A percentile compares a stretch with the other conserved stretches of the same genome.
Evolutionary conservation across 2,888 invertebrate species (phyloP).

Genomic region (Calliopum simillimum): DNA sequence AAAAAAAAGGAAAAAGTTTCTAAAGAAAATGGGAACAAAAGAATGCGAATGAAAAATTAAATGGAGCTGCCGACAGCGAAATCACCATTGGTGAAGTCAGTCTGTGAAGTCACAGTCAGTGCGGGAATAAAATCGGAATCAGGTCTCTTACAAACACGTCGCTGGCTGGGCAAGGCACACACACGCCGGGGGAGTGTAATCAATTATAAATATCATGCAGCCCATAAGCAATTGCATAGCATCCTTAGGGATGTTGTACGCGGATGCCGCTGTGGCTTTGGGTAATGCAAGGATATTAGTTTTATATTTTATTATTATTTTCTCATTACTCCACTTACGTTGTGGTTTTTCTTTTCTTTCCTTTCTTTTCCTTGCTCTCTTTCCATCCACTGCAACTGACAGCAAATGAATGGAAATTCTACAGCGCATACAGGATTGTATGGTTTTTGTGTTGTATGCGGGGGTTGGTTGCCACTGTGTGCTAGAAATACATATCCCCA

Average conservation of each 20-base stretch:
- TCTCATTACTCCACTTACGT: constrained; percentile 3
- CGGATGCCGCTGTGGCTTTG: background rate
- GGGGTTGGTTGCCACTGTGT: constrained; percentile 1
- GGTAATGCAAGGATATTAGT: constrained; percentile 9
- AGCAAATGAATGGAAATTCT: background rate
- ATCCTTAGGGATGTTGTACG: constrained; percentile 7
- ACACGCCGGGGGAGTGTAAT: background rate
- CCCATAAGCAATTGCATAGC: background rate
- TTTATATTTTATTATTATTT: constrained; percentile 11
- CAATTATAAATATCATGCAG: background rate
- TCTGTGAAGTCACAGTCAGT: background rate
- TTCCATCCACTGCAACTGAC: background rate
- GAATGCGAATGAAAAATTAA: constrained; percentile 5
- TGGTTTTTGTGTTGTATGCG: background rate
- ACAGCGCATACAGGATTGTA: background rate
- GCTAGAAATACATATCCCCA: background rate
- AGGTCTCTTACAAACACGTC: constrained; percentile 13
- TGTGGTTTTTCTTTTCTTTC: background rate
- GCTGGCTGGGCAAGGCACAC: too few species aligned
- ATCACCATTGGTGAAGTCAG: background rate
- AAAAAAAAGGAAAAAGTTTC: background rate
- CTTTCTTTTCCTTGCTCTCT: background rate
- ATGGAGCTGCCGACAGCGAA: constrained; percentile 17
- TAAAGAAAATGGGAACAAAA: background rate
- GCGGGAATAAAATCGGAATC: background rate